Evolutionary conservation across 92 coral and sea anemone genomes (phyloP).

Genomic region (Anthopleura xanthogrammica): DNA sequence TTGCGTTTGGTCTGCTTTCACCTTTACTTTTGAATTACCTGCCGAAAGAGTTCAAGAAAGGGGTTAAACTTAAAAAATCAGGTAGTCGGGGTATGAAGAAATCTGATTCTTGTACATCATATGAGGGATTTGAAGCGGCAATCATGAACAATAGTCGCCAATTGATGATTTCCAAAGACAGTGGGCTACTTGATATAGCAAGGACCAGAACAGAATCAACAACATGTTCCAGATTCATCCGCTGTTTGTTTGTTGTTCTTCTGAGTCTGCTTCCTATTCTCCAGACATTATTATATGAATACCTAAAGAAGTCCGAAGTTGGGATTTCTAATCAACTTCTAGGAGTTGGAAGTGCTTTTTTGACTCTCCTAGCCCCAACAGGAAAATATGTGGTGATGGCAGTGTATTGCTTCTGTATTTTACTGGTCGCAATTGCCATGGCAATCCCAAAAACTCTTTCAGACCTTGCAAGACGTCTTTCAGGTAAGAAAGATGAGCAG

Average conservation of each 20-base stretch:
- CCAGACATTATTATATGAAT: slow-evolving; percentile 65
- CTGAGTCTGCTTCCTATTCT: slow-evolving; percentile 74
- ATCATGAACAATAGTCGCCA: slow-evolving; percentile 9
- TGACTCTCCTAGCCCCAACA: slow-evolving; percentile 55
- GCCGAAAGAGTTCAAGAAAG: slow-evolving; percentile 79
- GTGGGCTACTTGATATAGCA: slow-evolving; percentile 63
- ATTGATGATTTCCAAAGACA: slow-evolving; percentile 60
- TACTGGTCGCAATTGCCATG: slow-evolving; percentile 78
- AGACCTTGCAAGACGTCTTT: slow-evolving; percentile 83
- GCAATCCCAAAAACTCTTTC: slow-evolving; percentile 93
- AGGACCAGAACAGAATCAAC: slow-evolving; percentile 68
- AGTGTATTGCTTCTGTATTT: slow-evolving; percentile 76
- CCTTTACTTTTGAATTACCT: slow-evolving; percentile 88
- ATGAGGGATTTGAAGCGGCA: slow-evolving; percentile 35
- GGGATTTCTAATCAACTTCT: slow-evolving; percentile 53
- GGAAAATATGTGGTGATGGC: slow-evolving; percentile 53
- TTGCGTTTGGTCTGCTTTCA: slow-evolving; percentile 70
- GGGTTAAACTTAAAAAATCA: slow-evolving; percentile 46
- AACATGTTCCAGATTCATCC: slow-evolving; percentile 74
- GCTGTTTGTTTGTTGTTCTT: slow-evolving; percentile 79
- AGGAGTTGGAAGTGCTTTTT: slow-evolving; percentile 80
- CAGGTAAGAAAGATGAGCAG: slow-evolving; percentile 87
- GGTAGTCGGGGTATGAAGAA: slow-evolving; percentile 35
- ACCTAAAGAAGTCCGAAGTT: slow-evolving; percentile 65
- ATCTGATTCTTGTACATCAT: slow-evolving; percentile 43